Conservation (phyloP, 2,113 vertebrate species). For the Odocoileus virginianus region DNA sequence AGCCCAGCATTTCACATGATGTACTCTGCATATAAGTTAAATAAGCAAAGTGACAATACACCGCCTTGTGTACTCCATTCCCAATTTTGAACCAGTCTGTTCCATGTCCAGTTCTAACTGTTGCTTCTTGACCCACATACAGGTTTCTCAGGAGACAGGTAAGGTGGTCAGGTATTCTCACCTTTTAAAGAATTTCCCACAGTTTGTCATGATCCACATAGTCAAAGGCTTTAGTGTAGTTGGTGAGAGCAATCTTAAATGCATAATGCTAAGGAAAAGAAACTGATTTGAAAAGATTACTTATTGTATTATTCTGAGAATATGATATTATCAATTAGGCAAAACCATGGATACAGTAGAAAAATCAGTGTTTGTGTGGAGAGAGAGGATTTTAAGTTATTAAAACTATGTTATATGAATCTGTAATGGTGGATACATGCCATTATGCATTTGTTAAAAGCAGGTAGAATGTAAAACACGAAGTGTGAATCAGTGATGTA, state of each 20-base stretch:
- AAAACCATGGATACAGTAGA: neutral
- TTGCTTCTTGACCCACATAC: neutral
- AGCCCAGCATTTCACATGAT: neutral
- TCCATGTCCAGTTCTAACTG: neutral
- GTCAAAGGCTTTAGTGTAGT: neutral
- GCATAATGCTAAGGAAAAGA: neutral
- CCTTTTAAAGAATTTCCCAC: neutral
- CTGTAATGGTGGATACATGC: neutral
- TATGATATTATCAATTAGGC: neutral
- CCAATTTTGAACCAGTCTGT: neutral
- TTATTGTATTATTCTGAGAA: neutral
- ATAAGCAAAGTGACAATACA: neutral
- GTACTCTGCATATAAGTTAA: neutral
- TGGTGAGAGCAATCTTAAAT: neutral
- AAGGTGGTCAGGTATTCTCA: neutral
- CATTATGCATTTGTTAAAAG: neutral
- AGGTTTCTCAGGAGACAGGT: neutral
- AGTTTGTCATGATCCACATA: neutral
- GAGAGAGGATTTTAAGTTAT: neutral
- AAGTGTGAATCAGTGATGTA: neutral
- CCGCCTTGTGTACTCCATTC: neutral
- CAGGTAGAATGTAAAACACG: neutral
- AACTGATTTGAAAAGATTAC: neutral
- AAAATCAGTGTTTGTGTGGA: neutral
- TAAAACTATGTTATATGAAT: neutral